Evolutionary conservation across 1,140 invertebrate genomes (phyloP), one percentile per base, ranked within the genome.

Genomic region (Radopholus similis): DNA sequence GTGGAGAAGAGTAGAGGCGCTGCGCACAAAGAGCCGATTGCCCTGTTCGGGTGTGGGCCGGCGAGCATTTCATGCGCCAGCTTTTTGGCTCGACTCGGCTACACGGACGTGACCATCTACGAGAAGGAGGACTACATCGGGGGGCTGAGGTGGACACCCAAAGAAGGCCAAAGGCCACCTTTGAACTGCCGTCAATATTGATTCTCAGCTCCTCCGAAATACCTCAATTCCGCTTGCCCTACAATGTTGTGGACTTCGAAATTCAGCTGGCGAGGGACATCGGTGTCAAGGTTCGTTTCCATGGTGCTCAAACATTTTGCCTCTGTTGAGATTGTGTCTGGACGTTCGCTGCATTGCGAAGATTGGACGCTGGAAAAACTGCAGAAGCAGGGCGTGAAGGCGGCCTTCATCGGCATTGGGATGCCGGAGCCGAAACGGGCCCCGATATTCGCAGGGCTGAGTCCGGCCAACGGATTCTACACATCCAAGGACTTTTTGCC

Each of bases 31-130:
- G 23, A 87, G 88, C 21, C 92, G 90, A 91, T 98, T 42, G 93
- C 90, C 0, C 82, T 98, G 5, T 78, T 97, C 23, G 95, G 95
- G 8, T 94, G 92, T 78, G 95, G 95, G 0, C 95, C 95, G 0
- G 92, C 95, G 3, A 93, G 91, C n/a, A 87, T 97, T 35, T 95
- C 93, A 4, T 97, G 95, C 83, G 94, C 93, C 3, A 94, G 93
- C 6, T 98, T 93, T 84, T 84, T 98, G 2, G 93, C 89, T 0
- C 86, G 95, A 40, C 84, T 98, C 5, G 95, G 95, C 0, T 97
- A 98, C 78, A 87, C 88, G 3, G 85, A 96, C 80, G 86, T 98
- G 2, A 94, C 90, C 0, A 90, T 98, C 71, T 97, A 91, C 83
- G 95, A 98, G 83, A 93, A 91, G 77, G 84, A 93, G 73, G 83